Conservation (phyloP, 2,113 vertebrate species). For the Atrichornis clamosus region DNA sequence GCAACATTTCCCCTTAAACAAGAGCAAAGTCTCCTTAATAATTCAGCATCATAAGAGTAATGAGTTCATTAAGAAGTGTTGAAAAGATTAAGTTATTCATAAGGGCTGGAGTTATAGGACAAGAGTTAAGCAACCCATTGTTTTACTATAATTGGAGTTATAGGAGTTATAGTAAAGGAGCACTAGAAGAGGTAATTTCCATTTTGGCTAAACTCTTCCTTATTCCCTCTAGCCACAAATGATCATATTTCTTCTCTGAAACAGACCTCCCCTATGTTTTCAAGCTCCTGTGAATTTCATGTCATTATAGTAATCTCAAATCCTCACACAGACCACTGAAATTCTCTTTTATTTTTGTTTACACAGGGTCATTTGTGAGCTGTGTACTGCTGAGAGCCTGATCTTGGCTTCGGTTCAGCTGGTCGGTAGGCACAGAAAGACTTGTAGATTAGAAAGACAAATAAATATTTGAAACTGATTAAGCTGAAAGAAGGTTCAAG, state of each 20-base stretch:
- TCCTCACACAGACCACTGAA: constrained; percentile 27
- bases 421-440: constrained; percentile 50
- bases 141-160: constrained; percentile 49
- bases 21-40: not conserved
- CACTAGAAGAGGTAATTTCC: constrained; percentile 62
- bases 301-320: constrained; percentile 20
- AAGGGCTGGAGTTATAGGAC: constrained; percentile 35
- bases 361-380: constrained; percentile 48
- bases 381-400: constrained; percentile 31
- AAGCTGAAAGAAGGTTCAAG: constrained; percentile 20
- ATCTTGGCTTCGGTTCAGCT: constrained; percentile 49
- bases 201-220: constrained; percentile 44
- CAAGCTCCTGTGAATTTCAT: constrained; percentile 22
- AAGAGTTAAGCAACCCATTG: constrained; percentile 36
- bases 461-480: constrained; percentile 63
- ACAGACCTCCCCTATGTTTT: constrained; percentile 20
- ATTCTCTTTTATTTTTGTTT: constrained; percentile 49
- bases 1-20: not conserved
- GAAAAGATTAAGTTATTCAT: constrained; percentile 17
- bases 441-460: constrained; percentile 24
- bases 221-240: constrained; percentile 57
- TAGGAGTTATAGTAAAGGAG: constrained; percentile 42
- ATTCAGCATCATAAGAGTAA: constrained; percentile 52
- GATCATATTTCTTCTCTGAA: constrained; percentile 66
- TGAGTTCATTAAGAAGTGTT: constrained; percentile 56